Base-by-base conservation (phyloP, 2,797 vertebrate species). In the Periophthalmus magnuspinnatus region DNA sequence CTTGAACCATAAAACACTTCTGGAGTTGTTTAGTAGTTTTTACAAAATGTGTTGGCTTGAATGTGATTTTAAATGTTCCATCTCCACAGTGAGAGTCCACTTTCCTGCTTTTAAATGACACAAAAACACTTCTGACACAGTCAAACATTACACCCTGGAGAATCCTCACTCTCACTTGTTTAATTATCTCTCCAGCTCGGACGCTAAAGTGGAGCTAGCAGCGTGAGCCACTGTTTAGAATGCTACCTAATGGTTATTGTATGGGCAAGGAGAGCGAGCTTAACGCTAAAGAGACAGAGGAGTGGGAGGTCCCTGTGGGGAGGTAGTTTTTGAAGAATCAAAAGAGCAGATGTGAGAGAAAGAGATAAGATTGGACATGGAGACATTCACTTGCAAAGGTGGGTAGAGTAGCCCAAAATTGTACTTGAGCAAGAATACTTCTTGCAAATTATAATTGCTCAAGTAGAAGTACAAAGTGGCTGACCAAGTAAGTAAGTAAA, bases 151-250 rank as follows among this genome's bases (percentile, higher is more conserved):
- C 6, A 21, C 4, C 34, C 5, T 6, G 9, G 19, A 22, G 36
- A 22, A 45, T 63, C n/a, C 2, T 14, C 5, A 13, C 21, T 8
- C 38, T 17, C 16, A 3, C 38, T 21, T 0, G 36, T 67, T 74
- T 62, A 81, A 83, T 80, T 64, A 75, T 66, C 19, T 66, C 48
- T 34, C 19, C 65, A 73, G 17, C 33, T 65, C 22, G 6, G 64
- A 64, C 65, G 50, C 34, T 69, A 58, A 24, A 67, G 63, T 69
- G 41, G 16, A 69, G 47, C 47, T 21, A 65, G 34, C 70, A 17
- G 50, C 5, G 5, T 59, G 34, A 69, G 54, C 21, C 58, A 19
- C 19, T 72, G 77, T 55, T 38, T 10, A 38, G 34, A 58, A 60
- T 47, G 13, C 5, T 36, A 28, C 64, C 48, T 72, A 36, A 78